Conservation (phyloP, 1,140 invertebrate genomes). For the Procambarus virginalis region DNA sequence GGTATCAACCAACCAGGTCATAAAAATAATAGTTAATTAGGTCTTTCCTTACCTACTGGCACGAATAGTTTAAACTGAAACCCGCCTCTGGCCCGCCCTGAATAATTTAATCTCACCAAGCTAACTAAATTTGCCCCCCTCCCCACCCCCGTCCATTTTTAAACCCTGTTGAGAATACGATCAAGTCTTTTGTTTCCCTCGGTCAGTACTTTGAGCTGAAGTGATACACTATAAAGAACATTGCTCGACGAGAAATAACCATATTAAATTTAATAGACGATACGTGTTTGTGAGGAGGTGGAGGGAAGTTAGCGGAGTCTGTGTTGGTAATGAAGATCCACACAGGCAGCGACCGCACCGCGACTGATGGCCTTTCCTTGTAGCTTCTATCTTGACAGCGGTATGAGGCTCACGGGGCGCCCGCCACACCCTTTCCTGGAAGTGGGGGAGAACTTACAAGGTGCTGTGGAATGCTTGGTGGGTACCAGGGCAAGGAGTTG, state of each 20-base stretch:
- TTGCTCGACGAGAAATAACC: no score
- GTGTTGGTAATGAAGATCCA: constrained; percentile 41
- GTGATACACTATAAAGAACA: no score
- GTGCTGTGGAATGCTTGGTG: not conserved
- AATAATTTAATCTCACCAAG: no score
- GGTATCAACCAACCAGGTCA: no score
- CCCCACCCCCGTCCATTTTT: no score
- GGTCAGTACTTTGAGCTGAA: no score
- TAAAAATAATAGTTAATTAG: not conserved
- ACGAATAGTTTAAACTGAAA: not conserved
- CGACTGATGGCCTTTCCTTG: constrained; percentile 56
- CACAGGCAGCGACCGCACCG: constrained; percentile 24
- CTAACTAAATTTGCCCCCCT: no score
- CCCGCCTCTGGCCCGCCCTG: not conserved
- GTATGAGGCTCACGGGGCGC: constrained; percentile 1
- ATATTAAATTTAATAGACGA: no score
- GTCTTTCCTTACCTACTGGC: not conserved
- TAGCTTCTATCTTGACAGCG: constrained; percentile 17
- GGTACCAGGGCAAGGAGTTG: not conserved
- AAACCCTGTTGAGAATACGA: no score
- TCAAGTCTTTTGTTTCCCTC: no score
- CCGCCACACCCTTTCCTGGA: constrained; percentile 5
- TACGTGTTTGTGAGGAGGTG: not conserved
- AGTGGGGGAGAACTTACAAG: not conserved
- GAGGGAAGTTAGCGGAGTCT: not conserved